A percentile compares a stretch with the other conserved stretches of the same genome.
Evolutionary conservation across 2,888 invertebrate species (phyloP).

Genomic region (Lasioglossum calceatum): DNA sequence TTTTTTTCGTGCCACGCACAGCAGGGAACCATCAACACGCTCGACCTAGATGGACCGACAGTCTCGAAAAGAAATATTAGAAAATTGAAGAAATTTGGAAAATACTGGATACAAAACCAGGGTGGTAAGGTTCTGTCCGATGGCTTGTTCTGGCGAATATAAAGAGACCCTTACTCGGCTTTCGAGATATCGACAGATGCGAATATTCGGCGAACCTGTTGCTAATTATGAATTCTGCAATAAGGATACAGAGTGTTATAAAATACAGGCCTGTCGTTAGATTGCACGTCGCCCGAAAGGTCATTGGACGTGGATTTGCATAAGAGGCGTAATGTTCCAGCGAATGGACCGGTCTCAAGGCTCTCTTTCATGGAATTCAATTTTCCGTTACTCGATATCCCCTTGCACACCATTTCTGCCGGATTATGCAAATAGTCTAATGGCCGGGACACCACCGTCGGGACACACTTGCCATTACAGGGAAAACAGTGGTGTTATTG

Average conservation of each 20-base stretch:
- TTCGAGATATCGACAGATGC: background rate
- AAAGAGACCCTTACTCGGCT: background rate
- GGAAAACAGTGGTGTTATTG: background rate
- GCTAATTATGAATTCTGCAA: background rate
- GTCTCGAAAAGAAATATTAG: too few species aligned
- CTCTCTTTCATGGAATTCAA: slow-evolving; percentile 57
- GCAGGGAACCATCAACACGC: too few species aligned
- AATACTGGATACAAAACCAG: too few species aligned
- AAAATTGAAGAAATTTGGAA: too few species aligned
- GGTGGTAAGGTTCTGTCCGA: too few species aligned
- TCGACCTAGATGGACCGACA: too few species aligned
- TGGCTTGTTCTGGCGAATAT: too few species aligned
- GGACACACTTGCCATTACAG: slow-evolving; percentile 22
- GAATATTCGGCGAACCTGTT: background rate
- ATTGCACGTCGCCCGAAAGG: slow-evolving; percentile 35
- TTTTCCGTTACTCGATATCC: slow-evolving; percentile 61
- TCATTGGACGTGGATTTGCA: slow-evolving; percentile 57
- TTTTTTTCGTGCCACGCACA: too few species aligned
- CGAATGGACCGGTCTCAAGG: slow-evolving; percentile 39
- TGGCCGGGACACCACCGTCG: slow-evolving; percentile 24
- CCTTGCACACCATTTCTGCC: slow-evolving; percentile 40
- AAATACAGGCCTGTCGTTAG: slow-evolving; percentile 12
- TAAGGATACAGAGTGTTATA: background rate
- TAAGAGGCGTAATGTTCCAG: slow-evolving; percentile 47
- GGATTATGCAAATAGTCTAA: slow-evolving; percentile 65